phyloP scores from a whole-genome alignment of 2,113 vertebrate genomes.

The Archilochus colubris region DNA sequence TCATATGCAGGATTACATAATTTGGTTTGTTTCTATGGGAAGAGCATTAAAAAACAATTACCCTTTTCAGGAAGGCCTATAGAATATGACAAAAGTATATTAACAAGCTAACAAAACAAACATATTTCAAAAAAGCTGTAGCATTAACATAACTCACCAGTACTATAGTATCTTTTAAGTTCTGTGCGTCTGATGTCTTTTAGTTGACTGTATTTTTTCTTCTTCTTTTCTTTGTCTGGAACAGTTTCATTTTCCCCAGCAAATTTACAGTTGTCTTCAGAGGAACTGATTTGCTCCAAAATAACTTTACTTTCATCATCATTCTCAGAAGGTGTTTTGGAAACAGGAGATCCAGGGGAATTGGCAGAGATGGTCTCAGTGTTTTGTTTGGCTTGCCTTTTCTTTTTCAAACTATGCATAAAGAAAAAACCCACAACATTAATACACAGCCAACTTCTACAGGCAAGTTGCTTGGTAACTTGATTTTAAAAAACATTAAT shows the following conservation, averaged over 20 bases:
- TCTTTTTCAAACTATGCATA: conserved; percentile 79
- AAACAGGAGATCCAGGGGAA: conserved; percentile 31
- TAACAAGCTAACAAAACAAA: neutral
- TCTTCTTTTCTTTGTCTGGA: conserved; percentile 79
- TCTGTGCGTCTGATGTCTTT: conserved; percentile 82
- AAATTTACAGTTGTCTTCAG: conserved; percentile 68
- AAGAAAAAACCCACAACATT: neutral
- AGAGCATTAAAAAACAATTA: neutral
- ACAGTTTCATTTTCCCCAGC: conserved; percentile 65
- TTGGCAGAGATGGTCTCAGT: conserved; percentile 61
- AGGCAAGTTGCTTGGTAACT: neutral
- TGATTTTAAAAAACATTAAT: neutral
- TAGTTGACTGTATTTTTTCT: conserved; percentile 79
- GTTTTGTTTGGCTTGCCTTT: conserved; percentile 78
- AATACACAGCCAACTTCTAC: neutral
- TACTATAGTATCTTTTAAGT: conserved; percentile 78
- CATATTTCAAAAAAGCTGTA: neutral
- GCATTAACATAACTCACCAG: conserved; percentile 58
- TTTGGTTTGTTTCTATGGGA: neutral
- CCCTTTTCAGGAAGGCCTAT: neutral
- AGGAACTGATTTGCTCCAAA: conserved; percentile 71
- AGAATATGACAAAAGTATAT: neutral
- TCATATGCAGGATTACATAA: neutral
- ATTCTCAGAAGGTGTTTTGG: conserved; percentile 68
- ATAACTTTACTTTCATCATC: conserved; percentile 70